phyloP scores from a whole-genome alignment of 2,888 invertebrate species.

The Drosophila melanosoma region DNA sequence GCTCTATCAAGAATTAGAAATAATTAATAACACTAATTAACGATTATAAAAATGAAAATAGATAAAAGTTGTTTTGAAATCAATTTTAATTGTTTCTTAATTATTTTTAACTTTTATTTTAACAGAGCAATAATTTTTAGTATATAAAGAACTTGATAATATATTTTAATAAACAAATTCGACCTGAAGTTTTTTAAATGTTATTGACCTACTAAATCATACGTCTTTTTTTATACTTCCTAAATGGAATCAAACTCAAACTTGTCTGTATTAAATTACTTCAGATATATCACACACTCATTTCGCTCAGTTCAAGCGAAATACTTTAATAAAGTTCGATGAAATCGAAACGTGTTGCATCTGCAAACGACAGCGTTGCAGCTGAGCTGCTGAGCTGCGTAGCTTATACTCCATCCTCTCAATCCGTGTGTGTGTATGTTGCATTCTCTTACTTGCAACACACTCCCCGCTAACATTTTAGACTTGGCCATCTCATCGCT shows the following conservation, averaged over 20 bases:
- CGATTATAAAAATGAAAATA: neutral
- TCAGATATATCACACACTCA: slow-evolving; percentile 8
- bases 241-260: neutral
- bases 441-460: neutral
- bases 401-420: neutral
- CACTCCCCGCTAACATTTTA: neutral
- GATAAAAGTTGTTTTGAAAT: neutral
- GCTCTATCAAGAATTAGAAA: neutral
- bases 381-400: neutral
- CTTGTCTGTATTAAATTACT: slow-evolving; percentile 2
- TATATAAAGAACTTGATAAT: neutral
- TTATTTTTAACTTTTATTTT: neutral
- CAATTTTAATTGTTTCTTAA: neutral
- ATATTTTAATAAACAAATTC: neutral
- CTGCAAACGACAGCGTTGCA: slow-evolving; percentile 27
- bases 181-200: neutral
- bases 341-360: slow-evolving; percentile 66
- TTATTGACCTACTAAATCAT: neutral
- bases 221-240: neutral
- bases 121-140: neutral
- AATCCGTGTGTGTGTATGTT: neutral
- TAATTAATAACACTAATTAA: too few relatives aligned
- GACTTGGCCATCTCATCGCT: slow-evolving; percentile 47
- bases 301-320: slow-evolving; percentile 54
- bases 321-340: slow-evolving; percentile 52